Conservation (phyloP, 2,888 invertebrate species). For the Ligdia adustata region DNA sequence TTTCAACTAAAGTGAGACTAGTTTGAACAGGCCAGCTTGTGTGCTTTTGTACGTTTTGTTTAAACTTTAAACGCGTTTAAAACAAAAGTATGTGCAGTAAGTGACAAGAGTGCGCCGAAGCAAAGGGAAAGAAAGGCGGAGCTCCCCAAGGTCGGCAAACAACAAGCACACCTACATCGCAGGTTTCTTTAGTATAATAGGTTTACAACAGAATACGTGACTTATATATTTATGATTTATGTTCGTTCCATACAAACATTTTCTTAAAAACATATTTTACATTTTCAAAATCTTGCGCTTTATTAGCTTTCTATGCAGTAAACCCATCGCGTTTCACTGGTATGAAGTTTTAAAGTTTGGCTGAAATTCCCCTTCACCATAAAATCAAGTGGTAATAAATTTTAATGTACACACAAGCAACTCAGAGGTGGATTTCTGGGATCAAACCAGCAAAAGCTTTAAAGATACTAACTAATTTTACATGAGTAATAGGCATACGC, state of each 20-base stretch:
- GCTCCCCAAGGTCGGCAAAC: slow-evolving; percentile 33
- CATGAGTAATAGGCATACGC: too few relatives aligned
- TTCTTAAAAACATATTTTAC: slow-evolving; percentile 1
- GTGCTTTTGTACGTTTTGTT: slow-evolving; percentile 15
- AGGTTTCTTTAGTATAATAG: slow-evolving; percentile 13
- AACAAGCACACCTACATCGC: slow-evolving; percentile 23
- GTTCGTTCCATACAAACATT: too few relatives aligned
- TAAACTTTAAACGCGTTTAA: slow-evolving; percentile 16
- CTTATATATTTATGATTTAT: slow-evolving; percentile 1
- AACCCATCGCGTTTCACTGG: too few relatives aligned
- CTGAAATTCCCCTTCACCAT: too few relatives aligned
- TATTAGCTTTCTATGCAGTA: too few relatives aligned
- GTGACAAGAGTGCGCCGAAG: slow-evolving; percentile 17
- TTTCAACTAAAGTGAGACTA: slow-evolving; percentile 35
- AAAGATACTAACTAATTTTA: too few relatives aligned
- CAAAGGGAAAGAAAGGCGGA: slow-evolving; percentile 36
- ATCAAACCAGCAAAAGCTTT: too few relatives aligned
- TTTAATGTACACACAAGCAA: too few relatives aligned
- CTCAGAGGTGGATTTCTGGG: too few relatives aligned
- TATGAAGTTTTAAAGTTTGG: too few relatives aligned
- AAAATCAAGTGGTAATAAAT: too few relatives aligned
- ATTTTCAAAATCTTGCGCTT: too few relatives aligned
- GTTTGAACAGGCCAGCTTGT: slow-evolving; percentile 10
- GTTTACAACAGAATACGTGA: slow-evolving; percentile 7
- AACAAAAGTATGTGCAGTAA: slow-evolving; percentile 14